These are phyloP conservation scores for Megamerina dolium DNA, from an alignment of 2,888 invertebrate species.

Conservation along the genomic window DNA sequence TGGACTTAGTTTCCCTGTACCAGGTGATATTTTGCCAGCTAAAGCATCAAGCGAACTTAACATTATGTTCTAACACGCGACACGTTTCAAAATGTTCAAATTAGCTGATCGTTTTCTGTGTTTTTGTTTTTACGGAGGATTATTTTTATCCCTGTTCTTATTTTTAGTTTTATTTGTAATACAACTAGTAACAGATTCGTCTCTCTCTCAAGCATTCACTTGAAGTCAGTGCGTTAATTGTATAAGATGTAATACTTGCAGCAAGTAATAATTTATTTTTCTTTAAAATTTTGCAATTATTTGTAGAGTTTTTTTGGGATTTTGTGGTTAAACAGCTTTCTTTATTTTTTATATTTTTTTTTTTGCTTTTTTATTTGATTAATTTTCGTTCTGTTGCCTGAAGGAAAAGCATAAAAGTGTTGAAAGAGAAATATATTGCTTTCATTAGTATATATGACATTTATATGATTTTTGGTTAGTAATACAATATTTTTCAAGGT, in stretches of 20 bases:
- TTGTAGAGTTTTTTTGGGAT: conserved; percentile 3
- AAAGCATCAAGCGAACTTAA: conserved; percentile 81
- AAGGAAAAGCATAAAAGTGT: conserved; percentile 34
- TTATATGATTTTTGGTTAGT: no score
- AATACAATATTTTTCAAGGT: no score
- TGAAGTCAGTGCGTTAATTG: no score
- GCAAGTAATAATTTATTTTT: no score
- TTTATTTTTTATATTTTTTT: conserved; percentile 11
- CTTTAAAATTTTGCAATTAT: conserved; percentile 2
- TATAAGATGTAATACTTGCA: no score
- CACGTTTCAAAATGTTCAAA: no score
- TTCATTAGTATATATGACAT: no score
- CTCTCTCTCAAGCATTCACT: no score
- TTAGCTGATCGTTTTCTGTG: no score
- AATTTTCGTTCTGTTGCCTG: conserved; percentile 32
- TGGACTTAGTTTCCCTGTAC: conserved; percentile 49
- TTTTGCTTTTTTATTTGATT: conserved; percentile 7
- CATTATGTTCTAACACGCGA: conserved; percentile 59
- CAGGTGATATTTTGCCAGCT: conserved; percentile 85
- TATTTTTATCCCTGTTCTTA: conserved; percentile 2
- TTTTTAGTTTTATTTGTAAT: conserved; percentile 7
- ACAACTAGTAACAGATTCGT: no score
- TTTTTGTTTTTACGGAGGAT: conserved; percentile 11
- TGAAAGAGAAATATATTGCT: neutral
- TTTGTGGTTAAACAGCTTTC: neutral